Base-by-base conservation (phyloP, 1,140 invertebrate genomes). In the Drosophila nikananu region DNA sequence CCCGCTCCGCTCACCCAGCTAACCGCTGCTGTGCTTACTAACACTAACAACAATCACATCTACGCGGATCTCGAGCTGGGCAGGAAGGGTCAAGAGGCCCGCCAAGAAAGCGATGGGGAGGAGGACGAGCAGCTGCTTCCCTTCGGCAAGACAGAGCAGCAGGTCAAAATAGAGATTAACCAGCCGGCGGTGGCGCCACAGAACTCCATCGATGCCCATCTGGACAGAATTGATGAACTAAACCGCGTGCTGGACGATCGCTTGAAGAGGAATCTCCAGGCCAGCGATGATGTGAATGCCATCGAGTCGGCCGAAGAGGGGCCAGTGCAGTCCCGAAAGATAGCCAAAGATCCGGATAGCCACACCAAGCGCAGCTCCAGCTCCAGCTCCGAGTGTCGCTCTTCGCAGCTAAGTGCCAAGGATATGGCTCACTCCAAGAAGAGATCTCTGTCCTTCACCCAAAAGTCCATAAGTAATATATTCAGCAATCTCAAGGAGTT, bases 401-500 rank as follows among this genome's bases (percentile, higher is more conserved):
- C 67, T 17, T 80, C 82, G 9, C 71, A 86, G 35, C 67, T 79
- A 7, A 71, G 75, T 35, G 32, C 35, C 54, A 80, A 78, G 48
- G 80, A 86, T 6, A 30, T 59, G 27, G 60, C 48, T 17, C 76
- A 74, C 13, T 35, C 61, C 12, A 92, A 93, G 48, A 93, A 93
- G 46, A 80, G 92, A 23, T 93, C 92, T 0, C 60, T 92, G 1
- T 93, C 92, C 12, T 93, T 93, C 13, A 89, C 91, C 4, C 91
- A 93, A 60, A 93, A 92, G 39, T 93, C 92, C 25, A 79, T 93
- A 6, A 93, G 81, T 44, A 82, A 75, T 25, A 91, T 93, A 12
- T 60, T 93, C 2, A 91, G 73, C 48, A 92, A 92, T 51, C 84
- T 93, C 13, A 92, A 87, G 49, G 92, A 93, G 75, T 92, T 93